Conservation (phyloP, 2,113 vertebrate genomes). For the Columba livia region DNA sequence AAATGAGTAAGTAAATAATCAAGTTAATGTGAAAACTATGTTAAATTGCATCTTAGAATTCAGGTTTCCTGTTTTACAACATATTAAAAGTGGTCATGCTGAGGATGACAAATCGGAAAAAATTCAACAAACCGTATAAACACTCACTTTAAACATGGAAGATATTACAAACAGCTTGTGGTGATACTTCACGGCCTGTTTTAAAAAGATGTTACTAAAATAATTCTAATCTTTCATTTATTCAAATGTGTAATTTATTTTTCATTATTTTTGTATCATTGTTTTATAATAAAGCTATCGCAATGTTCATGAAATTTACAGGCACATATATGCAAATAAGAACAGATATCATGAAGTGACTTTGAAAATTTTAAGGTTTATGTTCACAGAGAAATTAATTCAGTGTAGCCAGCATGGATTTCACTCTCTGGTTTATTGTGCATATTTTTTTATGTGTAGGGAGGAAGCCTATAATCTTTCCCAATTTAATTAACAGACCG, state of each 20-base stretch:
- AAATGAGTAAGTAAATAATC: neutral
- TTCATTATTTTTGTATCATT: neutral
- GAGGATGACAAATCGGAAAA: neutral
- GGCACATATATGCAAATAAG: neutral
- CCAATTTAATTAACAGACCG: neutral
- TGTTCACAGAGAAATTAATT: neutral
- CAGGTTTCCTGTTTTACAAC: neutral
- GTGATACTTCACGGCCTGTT: neutral
- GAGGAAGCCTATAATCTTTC: neutral
- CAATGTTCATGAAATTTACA: neutral
- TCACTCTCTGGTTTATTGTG: neutral
- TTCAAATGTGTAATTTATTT: neutral
- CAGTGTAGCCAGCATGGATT: neutral
- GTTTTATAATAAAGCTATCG: neutral
- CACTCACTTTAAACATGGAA: neutral
- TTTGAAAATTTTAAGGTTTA: neutral
- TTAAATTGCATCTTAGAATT: neutral
- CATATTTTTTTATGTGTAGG: neutral
- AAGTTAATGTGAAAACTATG: neutral
- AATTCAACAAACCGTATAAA: neutral
- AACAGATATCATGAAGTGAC: neutral
- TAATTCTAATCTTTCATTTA: neutral
- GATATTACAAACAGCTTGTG: neutral
- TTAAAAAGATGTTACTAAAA: neutral
- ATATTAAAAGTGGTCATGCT: neutral